Conservation (phyloP, 2,888 invertebrate species). For the Scelioninae gen. 1 region DNA sequence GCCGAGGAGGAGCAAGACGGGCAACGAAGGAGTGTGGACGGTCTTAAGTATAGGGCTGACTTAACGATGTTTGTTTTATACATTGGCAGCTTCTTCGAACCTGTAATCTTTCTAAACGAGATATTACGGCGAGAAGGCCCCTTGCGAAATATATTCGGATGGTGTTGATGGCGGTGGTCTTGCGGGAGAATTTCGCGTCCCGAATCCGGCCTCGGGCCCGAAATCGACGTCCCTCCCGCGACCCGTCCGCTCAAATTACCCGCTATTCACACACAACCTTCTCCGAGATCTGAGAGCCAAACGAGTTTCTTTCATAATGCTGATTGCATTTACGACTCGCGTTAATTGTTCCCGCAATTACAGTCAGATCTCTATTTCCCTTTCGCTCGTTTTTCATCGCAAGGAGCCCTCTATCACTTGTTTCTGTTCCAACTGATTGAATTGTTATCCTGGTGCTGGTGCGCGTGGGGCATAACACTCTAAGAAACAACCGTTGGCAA, state of each 20-base stretch:
- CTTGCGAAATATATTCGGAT: slow-evolving; percentile 65
- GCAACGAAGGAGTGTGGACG: slow-evolving; percentile 64
- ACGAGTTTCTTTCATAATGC: slow-evolving; percentile 51
- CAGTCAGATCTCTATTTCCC: slow-evolving; percentile 37
- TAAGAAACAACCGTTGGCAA: slow-evolving; percentile 38
- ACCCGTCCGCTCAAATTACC: slow-evolving; percentile 70
- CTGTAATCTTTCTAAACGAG: slow-evolving; percentile 85
- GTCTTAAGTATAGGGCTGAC: slow-evolving; percentile 83
- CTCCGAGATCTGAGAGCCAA: slow-evolving; percentile 44
- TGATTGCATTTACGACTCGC: slow-evolving; percentile 59
- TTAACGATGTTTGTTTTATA: slow-evolving; percentile 85
- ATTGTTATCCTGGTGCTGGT: slow-evolving; percentile 49
- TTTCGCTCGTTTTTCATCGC: slow-evolving; percentile 25
- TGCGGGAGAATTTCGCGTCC: slow-evolving; percentile 60
- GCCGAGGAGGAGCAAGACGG: slow-evolving; percentile 55
- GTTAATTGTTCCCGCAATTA: slow-evolving; percentile 64
- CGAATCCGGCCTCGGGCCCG: slow-evolving; percentile 52
- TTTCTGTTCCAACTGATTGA: slow-evolving; percentile 37
- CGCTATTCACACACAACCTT: slow-evolving; percentile 65
- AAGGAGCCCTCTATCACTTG: no score
- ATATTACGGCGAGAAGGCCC: slow-evolving; percentile 79
- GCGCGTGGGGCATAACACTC: no score
- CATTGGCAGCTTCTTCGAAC: slow-evolving; percentile 84
- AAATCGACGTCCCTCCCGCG: slow-evolving; percentile 59
- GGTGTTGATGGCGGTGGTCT: slow-evolving; percentile 64